Conservation (phyloP, 2,888 invertebrate genomes). For the Euspilapteryx auroguttella region DNA sequence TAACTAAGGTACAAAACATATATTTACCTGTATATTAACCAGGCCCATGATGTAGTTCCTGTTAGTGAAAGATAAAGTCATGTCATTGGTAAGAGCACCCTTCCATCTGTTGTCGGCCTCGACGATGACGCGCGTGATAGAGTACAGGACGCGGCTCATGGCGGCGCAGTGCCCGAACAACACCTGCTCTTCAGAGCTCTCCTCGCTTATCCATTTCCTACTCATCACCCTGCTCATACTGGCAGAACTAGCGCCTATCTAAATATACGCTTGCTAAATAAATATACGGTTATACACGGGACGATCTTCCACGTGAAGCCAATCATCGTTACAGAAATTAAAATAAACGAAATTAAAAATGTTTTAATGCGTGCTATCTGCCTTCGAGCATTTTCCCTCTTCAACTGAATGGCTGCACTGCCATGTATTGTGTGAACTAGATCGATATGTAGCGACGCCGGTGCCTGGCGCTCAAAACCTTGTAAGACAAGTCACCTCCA, state of each 20-base stretch:
- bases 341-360: conserved; percentile 7
- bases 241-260: no score
- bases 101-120: conserved; percentile 54
- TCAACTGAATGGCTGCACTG: conserved; percentile 23
- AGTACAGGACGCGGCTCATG: conserved; percentile 48
- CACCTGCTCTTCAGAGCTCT: conserved; percentile 47
- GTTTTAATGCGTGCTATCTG: conserved; percentile 1
- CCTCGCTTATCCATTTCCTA: conserved; percentile 59
- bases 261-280: no score
- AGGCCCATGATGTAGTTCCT: conserved; percentile 48
- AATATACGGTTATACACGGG: no score
- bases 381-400: background rate
- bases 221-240: no score
- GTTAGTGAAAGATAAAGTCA: conserved; percentile 30
- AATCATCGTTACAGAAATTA: no score
- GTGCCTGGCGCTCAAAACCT: conserved; percentile 30
- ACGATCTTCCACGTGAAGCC: no score
- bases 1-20: no score
- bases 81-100: conserved; percentile 20
- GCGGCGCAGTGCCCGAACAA: conserved; percentile 52
- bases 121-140: conserved; percentile 40
- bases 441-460: conserved; percentile 45
- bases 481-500: conserved; percentile 37
- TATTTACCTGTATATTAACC: conserved; percentile 53
- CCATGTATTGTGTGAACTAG: conserved; percentile 21